Base-by-base conservation (phyloP, 1,140 invertebrate species). In the Neodiprion pinetum region DNA sequence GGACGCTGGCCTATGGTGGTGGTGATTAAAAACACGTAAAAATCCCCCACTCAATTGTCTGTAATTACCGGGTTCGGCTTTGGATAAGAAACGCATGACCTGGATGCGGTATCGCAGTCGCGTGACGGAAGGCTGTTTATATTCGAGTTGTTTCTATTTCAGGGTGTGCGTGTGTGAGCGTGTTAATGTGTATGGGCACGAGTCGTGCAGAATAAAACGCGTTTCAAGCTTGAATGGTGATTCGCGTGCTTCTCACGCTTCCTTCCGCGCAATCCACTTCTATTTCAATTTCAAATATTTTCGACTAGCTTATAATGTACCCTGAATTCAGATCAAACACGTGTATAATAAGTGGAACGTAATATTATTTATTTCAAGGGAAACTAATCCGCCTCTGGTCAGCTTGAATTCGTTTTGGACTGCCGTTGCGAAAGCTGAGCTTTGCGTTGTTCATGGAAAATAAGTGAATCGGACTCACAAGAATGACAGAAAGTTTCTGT, bases 211-310 rank as follows among this genome's bases (percentile, higher is more conserved):
- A 65, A 65, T 14, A 14, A 65, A 21, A 65, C 12, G 61, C 61
- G 61, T 69, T 47, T 47, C 11, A 47, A 23, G 67, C 61, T 61
- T 61, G 11, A 61, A 12, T 61, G 53, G 53, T n/a, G 53, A 61
- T 61, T 61, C 53, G 53, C 53, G 53, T 61, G 53, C n/a, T 61
- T 61, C 53, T 61, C 53, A n/a, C 53, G 53, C n/a, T 8, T 61
- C 53, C 11, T 61, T 61, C n/a, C 11, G 11, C 8, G 11, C 53
- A 40, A 40, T 40, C 28, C 28, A 40, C 28, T 40, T 40, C 28
- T 3, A 40, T 40, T 40, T 40, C 28, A 40, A 40, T 40, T 40
- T 40, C 28, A 40, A 40, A 40, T 5, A 21, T 40, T 40, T 40
- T 40, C 28, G 28, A 40, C 28, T 40, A 40, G 28, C 28, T 40